A percentile compares a stretch with the other conserved stretches of the same genome.
Conservation (phyloP, 2,888 invertebrate species). For the Drepanosiphum platanoidis region DNA sequence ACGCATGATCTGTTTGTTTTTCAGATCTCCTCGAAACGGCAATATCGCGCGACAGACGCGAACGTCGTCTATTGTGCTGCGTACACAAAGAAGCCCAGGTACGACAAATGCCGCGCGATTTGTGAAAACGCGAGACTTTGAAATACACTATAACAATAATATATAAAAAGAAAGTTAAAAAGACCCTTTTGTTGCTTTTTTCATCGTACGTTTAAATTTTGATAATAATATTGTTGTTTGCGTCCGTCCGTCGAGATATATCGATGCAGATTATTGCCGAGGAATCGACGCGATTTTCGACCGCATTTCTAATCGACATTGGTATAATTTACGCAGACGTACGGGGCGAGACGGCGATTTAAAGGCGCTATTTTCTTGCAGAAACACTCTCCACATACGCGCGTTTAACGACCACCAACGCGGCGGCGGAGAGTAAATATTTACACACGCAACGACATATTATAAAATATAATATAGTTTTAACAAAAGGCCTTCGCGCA, state of each 20-base stretch:
- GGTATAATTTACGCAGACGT: too few species aligned
- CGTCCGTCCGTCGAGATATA: too few species aligned
- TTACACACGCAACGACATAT: neutral
- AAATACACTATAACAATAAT: slow-evolving; percentile 30
- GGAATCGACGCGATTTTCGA: too few species aligned
- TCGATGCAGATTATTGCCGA: too few species aligned
- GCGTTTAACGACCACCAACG: too few species aligned
- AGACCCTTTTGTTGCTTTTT: neutral
- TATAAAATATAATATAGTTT: neutral
- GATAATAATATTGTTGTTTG: too few species aligned
- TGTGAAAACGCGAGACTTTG: neutral
- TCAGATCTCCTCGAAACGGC: slow-evolving; percentile 16
- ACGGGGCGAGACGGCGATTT: too few species aligned
- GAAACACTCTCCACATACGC: too few species aligned
- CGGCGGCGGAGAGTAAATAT: neutral
- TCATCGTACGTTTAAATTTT: too few species aligned
- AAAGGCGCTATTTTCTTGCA: too few species aligned
- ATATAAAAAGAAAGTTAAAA: neutral
- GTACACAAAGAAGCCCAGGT: neutral
- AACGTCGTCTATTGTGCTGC: neutral
- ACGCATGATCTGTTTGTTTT: slow-evolving; percentile 48
- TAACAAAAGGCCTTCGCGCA: neutral
- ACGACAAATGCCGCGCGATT: neutral
- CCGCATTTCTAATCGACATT: too few species aligned
- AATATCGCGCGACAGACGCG: slow-evolving; percentile 31